Percentiles rank a stretch among this genome's conserved stretches.
Evolutionary conservation across 1,140 invertebrate genomes (phyloP).

Genomic region (Scaptomyza hsui): DNA sequence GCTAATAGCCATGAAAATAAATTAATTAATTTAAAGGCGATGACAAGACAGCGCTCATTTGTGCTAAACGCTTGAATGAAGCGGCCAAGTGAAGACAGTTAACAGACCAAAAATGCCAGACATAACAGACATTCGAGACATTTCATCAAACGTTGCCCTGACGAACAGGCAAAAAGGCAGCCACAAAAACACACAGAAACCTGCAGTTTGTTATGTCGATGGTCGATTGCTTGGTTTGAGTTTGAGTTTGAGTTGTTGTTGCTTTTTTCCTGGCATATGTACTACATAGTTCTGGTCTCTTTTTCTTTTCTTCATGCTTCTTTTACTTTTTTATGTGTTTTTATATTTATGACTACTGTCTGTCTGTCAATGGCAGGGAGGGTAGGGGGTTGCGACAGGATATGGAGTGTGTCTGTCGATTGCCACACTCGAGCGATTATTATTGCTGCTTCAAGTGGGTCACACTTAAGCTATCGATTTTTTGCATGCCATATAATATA

Average conservation of each 20-base stretch:
- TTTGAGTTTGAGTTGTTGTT: conserved; percentile 29
- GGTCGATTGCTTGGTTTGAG: no score
- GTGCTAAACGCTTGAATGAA: conserved; percentile 36
- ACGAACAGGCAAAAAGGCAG: conserved; percentile 15
- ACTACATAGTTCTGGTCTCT: conserved; percentile 56
- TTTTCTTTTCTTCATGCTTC: not conserved
- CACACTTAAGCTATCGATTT: conserved; percentile 69
- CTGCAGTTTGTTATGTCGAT: conserved; percentile 75
- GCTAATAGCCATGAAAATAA: conserved; percentile 25
- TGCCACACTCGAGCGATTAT: conserved; percentile 63
- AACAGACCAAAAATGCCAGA: conserved; percentile 30
- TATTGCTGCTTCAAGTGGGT: conserved; percentile 66
- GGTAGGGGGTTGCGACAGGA: not conserved
- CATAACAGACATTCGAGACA: conserved; percentile 34
- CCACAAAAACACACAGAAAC: conserved; percentile 32
- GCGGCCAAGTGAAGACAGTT: conserved; percentile 33
- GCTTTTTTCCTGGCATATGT: conserved; percentile 44
- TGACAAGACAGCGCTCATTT: conserved; percentile 38
- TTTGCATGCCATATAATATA: conserved; percentile 21
- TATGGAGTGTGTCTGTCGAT: conserved; percentile 38
- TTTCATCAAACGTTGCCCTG: conserved; percentile 73
- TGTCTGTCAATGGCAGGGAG: conserved; percentile 73
- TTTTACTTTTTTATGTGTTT: conserved; percentile 49
- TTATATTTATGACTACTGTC: conserved; percentile 71
- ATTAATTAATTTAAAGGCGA: conserved; percentile 52